Percentiles rank a stretch among this genome's conserved stretches.
phyloP scores from a whole-genome alignment of 92 coral and sea anemone genomes.

The Parazoanthus darwini region DNA sequence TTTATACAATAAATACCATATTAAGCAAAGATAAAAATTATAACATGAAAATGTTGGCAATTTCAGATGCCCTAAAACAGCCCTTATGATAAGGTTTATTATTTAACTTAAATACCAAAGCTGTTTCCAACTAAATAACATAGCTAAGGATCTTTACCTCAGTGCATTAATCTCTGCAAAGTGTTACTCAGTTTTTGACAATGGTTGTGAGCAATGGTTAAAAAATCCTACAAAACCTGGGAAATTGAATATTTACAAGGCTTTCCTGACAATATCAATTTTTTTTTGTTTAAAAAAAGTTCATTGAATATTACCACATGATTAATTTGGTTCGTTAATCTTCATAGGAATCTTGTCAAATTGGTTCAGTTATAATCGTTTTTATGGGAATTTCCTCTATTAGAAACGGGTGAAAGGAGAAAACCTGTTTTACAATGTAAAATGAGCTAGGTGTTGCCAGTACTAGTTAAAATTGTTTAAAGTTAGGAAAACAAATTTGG shows the following conservation, averaged over 20 bases:
- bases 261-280: not conserved
- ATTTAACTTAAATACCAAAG: not conserved
- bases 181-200: not conserved
- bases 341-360: not conserved
- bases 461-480: not conserved
- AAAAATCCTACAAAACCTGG: not conserved
- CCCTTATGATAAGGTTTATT: not conserved
- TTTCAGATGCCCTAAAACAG: not conserved
- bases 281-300: not conserved
- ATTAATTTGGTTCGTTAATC: conserved; percentile 9
- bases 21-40: not conserved
- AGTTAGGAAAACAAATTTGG: not conserved
- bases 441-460: not conserved
- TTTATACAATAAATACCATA: not conserved
- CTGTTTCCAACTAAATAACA: conserved; percentile 1
- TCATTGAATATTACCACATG: conserved; percentile 2
- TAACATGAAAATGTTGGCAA: not conserved
- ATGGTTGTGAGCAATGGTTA: not conserved
- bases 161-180: not conserved
- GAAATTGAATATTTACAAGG: not conserved
- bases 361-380: not conserved
- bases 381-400: not conserved
- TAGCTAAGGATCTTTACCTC: not conserved
- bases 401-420: not conserved
- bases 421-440: conserved; percentile 1